phyloP scores from a whole-genome alignment of 2,888 invertebrate genomes.

The Caradrina kadenii region DNA sequence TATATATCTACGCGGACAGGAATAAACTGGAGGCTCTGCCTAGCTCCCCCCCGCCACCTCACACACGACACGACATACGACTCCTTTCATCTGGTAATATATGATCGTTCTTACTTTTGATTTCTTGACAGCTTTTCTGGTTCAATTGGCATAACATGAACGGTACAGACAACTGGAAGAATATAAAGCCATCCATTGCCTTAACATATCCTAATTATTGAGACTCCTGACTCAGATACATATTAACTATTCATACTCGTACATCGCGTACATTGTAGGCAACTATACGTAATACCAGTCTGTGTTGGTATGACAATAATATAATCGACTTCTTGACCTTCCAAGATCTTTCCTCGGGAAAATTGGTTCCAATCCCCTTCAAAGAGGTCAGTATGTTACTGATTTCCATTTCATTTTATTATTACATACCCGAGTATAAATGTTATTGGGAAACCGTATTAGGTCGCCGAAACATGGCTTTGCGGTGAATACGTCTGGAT shows the following conservation, averaged over 20 bases:
- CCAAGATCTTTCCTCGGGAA: conserved; percentile 67
- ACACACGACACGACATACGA: conserved; percentile 34
- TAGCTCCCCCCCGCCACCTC: conserved; percentile 36
- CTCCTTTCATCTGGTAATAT: conserved; percentile 41
- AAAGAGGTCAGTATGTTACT: conserved; percentile 77
- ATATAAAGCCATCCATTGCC: conserved; percentile 14
- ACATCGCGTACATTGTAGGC: conserved; percentile 2
- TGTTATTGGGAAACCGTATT: conserved; percentile 72
- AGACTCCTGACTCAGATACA: conserved; percentile 2
- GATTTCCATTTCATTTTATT: conserved; percentile 80
- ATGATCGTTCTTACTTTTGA: conserved; percentile 41
- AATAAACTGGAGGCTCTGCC: conserved; percentile 60
- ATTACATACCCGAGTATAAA: conserved; percentile 71
- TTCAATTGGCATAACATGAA: conserved; percentile 39
- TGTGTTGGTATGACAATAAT: conserved; percentile 65
- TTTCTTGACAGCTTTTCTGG: conserved; percentile 29
- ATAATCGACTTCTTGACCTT: conserved; percentile 71
- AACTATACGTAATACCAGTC: conserved; percentile 15
- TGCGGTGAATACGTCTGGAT: conserved; percentile 59
- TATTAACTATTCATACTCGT: conserved; percentile 47
- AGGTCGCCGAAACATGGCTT: conserved; percentile 61
- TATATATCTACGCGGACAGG: conserved; percentile 63
- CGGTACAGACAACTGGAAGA: conserved; percentile 19
- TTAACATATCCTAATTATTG: conserved; percentile 24
- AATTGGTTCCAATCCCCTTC: conserved; percentile 75